Evolutionary conservation across 2,888 invertebrate genomes (phyloP), one percentile per base, ranked within the genome.

Genomic region (Drosophila anomelani): DNA sequence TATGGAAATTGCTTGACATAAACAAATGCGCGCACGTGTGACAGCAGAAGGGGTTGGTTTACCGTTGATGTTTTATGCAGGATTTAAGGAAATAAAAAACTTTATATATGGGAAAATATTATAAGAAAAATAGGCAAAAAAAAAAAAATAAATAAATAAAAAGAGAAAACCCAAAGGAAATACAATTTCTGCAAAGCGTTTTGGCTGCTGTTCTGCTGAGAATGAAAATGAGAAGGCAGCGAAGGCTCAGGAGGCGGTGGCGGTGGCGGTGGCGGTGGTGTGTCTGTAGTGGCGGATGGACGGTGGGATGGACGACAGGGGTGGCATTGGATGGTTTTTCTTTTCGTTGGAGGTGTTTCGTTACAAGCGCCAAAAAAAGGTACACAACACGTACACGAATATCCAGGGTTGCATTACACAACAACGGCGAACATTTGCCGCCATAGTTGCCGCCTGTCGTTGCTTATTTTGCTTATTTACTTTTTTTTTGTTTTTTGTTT

Each of bases 401-500:
- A 90, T 90, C 90, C 90, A 90, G 90, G 90, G 90, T 91, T 90
- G 90, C 90, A 91, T 89, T 86, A 90, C 90, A 90, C 91, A 90
- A 90, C 91, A 90, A 90, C 83, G 87, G 75, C 85, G 80, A 83
- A 82, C 84, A 79, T 78, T 79, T 78, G 81, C 86, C 81, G 81
- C 63, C 66, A 75, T 60, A 75, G 76, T 76, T 79, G 58, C 73
- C 64, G 64, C 59, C 72, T 62, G 67, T 29, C 51, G 59, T 60
- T 59, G 57, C 46, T 63, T 44, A 46, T 46, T 15, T 41, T 15
- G 6, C 43, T 60, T 51, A 26, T 64, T 70, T 32, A 9, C 10
- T 47, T 38, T 47, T 20, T 34, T 47, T 69, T 57, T 59, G 23
- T 51, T 66, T 26, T 49, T 61, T 51, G 43, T 63, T 43, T 17